Evolutionary conservation across 2,888 invertebrate species (phyloP), one percentile per base, ranked within the genome.

Genomic region (Eurytoma adleriae): DNA sequence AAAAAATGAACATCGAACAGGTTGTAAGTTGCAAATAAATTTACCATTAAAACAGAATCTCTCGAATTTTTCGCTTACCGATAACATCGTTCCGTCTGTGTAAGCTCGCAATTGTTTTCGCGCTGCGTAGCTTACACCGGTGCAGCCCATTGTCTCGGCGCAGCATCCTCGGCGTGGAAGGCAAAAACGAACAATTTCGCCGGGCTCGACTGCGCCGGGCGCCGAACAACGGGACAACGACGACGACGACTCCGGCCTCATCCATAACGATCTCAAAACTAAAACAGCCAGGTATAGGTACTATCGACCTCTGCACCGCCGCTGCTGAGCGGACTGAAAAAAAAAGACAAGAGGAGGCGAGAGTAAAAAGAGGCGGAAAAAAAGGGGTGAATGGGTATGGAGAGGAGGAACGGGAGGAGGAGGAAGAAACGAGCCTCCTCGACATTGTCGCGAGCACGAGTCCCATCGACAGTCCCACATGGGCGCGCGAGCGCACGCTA

Each of bases 361-460:
- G 12, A 40, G 4, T 20, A 20, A 20, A 74, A 61, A 12, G 54
- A 61, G 24, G 48, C 18, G 30, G 18, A 13, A 52, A 4, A 66
- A 54, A 52, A 72, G 0, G n/a, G 40, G 2, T 54, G 5, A 69
- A 14, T 30, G 30, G 30, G 30, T 30, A 7, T 16, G 62, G n/a
- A 52, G 12, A 54, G 62, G 14, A 52, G 50, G n/a, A 50, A 40
- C n/a, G n/a, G 16, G 20, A 61, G 71, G 30, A 20, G 52, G 30
- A 50, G 50, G 40, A 64, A 72, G 72, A 76, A 75, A 75, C 76
- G 80, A 76, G 72, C 50, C 30, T 64, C 61, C 71, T 50, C 72
- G 78, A 78, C 70, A 81, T 70, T 78, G 81, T 81, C 74, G 78
- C 74, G 59, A 27, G 56, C 40, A 3, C 57, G 40, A 57, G 71